Evolutionary conservation across 2,888 invertebrate genomes (phyloP).

Genomic region (Dendrolimus houi): DNA sequence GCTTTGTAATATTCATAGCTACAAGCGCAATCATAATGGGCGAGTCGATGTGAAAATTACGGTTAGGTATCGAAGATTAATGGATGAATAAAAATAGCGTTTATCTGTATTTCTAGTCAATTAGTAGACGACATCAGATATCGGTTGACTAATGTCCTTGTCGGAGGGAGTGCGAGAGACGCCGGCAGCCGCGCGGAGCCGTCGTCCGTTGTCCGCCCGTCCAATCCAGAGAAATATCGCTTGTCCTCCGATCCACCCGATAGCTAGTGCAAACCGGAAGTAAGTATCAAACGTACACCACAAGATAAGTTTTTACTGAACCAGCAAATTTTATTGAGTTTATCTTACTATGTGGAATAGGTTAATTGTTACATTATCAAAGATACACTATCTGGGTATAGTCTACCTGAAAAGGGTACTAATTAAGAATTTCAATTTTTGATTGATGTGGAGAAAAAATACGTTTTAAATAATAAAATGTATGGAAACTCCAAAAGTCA

Average conservation of each 20-base stretch:
- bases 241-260: conserved; percentile 19
- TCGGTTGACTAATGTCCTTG: conserved; percentile 55
- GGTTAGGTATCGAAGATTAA: conserved; percentile 36
- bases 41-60: conserved; percentile 20
- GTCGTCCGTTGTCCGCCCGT: conserved; percentile 14
- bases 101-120: conserved; percentile 73
- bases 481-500: too few relatives aligned
- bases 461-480: too few relatives aligned
- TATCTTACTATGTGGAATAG: too few relatives aligned
- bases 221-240: conserved; percentile 18
- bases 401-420: too few relatives aligned
- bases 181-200: conserved; percentile 3
- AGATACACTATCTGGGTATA: too few relatives aligned
- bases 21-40: background rate
- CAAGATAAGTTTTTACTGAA: too few relatives aligned
- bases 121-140: conserved; percentile 70
- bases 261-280: conserved; percentile 2
- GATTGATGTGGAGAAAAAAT: too few relatives aligned
- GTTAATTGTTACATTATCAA: too few relatives aligned
- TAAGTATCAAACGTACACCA: too few relatives aligned
- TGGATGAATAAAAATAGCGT: conserved; percentile 52
- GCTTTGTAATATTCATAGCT: background rate
- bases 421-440: too few relatives aligned
- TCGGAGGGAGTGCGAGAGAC: conserved; percentile 13
- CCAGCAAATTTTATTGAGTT: too few relatives aligned